Evolutionary conservation across 2,888 invertebrate species (phyloP), one percentile per base, ranked within the genome.

Genomic region (Apodemia duryi): DNA sequence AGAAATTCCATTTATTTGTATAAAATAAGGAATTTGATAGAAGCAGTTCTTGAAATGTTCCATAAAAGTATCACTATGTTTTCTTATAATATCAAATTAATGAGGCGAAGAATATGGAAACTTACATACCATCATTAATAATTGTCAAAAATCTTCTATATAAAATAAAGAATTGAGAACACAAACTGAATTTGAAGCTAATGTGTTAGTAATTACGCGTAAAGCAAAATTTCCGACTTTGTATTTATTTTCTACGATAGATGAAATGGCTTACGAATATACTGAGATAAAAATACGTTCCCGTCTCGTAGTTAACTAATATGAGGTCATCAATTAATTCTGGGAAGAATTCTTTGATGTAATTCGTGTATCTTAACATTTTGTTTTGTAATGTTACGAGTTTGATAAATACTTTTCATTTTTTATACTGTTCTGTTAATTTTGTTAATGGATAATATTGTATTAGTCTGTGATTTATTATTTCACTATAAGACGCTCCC

Each of bases 261-360:
- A 32, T 61, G 65, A 38, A 66, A 68, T 63, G 66, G 64, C 62
- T 63, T 28, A 66, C 38, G 63, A 63, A 65, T 57, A 61, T 13
- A 10, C 43, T 54, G 63, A 65, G 63, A 62, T 63, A 66, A 67
- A 68, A 69, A 63, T 51, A 63, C 61, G 68, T 66, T 66, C 68
- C 63, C 64, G 63, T 66, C 73, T 71, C 70, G 72, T 68, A 72
- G 70, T 71, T 72, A 75, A 81, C 76, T 76, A 77, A 79, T 80
- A 75, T 78, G 75, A 74, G 68, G 71, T 69, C 79, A 80, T 84
- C 79, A 78, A 82, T 86, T 76, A 71, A 74, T 76, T 73, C 70
- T 63, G 69, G 68, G 67, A 54, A 54, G 68, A 69, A 74, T 71
- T 73, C 84, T 86, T 85, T 85, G 85, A 86, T 77, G 81, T 82